These are phyloP conservation scores for Pocillopora grandis DNA, from an alignment of 92 coral and sea anemone genomes.

Conservation along the genomic window DNA sequence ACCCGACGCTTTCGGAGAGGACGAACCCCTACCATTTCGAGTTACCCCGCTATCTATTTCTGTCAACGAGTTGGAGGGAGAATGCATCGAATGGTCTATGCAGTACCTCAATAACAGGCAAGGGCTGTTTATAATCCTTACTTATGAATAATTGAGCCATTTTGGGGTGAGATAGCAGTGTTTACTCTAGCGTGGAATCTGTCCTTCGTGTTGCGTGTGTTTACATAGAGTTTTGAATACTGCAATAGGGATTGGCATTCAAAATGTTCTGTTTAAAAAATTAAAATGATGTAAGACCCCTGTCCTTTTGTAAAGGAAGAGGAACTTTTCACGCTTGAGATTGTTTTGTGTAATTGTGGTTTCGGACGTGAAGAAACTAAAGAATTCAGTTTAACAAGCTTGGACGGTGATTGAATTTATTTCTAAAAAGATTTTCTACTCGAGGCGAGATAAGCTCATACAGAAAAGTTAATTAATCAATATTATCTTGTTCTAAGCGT, in stretches of 20 bases:
- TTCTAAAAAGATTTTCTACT: neutral
- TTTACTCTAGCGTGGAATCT: neutral
- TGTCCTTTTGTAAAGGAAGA: neutral
- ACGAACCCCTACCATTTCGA: slow-evolving; percentile 72
- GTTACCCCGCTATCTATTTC: slow-evolving; percentile 59
- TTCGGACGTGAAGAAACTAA: neutral
- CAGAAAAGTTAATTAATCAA: neutral
- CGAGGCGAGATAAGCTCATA: neutral
- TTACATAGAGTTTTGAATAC: slow-evolving; percentile 13
- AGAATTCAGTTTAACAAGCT: neutral
- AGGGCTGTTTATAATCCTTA: neutral
- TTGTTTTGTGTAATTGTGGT: neutral
- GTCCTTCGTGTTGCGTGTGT: slow-evolving; percentile 13
- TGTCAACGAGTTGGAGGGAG: slow-evolving; percentile 75
- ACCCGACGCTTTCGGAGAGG: slow-evolving; percentile 54
- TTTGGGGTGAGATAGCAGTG: slow-evolving; percentile 15
- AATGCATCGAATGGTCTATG: slow-evolving; percentile 75
- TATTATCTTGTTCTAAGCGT: neutral
- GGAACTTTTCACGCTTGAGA: neutral
- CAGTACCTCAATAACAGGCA: slow-evolving; percentile 83
- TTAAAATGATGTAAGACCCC: neutral
- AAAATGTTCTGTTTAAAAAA: slow-evolving; percentile 1
- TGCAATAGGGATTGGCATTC: neutral
- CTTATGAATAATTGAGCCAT: neutral
- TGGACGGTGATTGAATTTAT: neutral